Conservation (phyloP, 2,113 vertebrate genomes). For the Alces alces region DNA sequence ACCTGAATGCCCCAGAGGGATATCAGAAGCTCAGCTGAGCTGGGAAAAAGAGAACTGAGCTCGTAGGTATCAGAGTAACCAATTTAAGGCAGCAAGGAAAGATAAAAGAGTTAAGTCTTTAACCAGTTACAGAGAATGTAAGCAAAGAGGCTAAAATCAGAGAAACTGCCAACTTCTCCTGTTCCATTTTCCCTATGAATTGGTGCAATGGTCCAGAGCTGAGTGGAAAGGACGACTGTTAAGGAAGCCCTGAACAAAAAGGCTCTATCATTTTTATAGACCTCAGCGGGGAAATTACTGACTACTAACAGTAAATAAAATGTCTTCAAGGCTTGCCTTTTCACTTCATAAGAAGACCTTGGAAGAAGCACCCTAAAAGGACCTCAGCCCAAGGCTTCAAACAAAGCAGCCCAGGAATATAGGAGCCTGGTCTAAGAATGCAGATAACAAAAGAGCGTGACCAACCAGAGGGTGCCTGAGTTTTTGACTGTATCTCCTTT, state of each 20-base stretch:
- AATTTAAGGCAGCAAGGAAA: not conserved
- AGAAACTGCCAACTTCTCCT: not conserved
- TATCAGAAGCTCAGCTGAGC: not conserved
- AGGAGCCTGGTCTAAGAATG: not conserved
- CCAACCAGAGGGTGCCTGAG: not conserved
- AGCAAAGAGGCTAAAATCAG: not conserved
- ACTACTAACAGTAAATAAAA: not conserved
- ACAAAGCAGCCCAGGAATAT: not conserved
- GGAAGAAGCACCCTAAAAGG: not conserved
- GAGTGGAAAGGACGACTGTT: no score
- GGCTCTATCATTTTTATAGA: not conserved
- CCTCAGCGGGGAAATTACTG: not conserved
- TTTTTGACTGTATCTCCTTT: not conserved
- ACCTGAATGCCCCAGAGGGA: not conserved
- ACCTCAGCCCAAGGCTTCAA: not conserved
- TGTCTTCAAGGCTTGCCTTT: not conserved
- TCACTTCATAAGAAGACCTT: not conserved
- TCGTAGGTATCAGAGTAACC: not conserved
- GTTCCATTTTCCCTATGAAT: not conserved
- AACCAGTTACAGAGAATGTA: not conserved
- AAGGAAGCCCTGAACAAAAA: not conserved
- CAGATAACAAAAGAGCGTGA: not conserved
- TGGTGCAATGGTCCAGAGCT: not conserved
- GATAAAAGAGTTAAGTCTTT: not conserved
- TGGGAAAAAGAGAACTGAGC: not conserved